phyloP scores from a whole-genome alignment of 2,888 invertebrate species.

The Catocala fraxini region DNA sequence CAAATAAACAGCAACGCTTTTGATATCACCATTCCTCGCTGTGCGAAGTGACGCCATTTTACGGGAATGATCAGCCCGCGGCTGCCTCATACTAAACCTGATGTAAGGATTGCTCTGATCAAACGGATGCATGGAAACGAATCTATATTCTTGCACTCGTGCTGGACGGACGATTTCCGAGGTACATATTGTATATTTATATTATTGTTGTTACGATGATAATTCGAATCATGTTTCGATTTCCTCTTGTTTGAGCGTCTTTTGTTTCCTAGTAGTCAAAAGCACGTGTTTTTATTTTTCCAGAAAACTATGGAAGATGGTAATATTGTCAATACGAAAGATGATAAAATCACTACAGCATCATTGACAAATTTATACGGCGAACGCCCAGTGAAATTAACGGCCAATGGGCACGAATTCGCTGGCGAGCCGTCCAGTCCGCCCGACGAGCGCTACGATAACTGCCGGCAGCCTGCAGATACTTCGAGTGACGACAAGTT shows the following conservation, averaged over 20 bases:
- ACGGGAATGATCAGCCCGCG: constrained; percentile 88
- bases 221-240: constrained; percentile 77
- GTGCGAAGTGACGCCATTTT: constrained; percentile 88
- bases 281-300: constrained; percentile 80
- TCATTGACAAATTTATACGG: constrained; percentile 73
- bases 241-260: constrained; percentile 83
- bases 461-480: constrained; percentile 63
- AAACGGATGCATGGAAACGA: constrained; percentile 85
- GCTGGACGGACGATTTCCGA: constrained; percentile 87
- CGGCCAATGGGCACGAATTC: constrained; percentile 78
- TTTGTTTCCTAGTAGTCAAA: constrained; percentile 81
- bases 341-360: constrained; percentile 75
- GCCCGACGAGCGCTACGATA: constrained; percentile 57
- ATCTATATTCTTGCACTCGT: constrained; percentile 83
- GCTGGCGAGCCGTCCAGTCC: constrained; percentile 65
- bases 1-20: constrained; percentile 68
- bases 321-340: constrained; percentile 79
- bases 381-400: constrained; percentile 75
- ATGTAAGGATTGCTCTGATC: constrained; percentile 82
- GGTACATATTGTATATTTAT: constrained; percentile 67
- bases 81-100: constrained; percentile 84
- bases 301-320: constrained; percentile 88
- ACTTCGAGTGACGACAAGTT: constrained; percentile 70
- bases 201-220: constrained; percentile 68
- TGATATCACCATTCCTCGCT: constrained; percentile 84